These are phyloP conservation scores for Yponomeuta cagnagella DNA, from an alignment of 2,888 invertebrate genomes.

Conservation along the genomic window DNA sequence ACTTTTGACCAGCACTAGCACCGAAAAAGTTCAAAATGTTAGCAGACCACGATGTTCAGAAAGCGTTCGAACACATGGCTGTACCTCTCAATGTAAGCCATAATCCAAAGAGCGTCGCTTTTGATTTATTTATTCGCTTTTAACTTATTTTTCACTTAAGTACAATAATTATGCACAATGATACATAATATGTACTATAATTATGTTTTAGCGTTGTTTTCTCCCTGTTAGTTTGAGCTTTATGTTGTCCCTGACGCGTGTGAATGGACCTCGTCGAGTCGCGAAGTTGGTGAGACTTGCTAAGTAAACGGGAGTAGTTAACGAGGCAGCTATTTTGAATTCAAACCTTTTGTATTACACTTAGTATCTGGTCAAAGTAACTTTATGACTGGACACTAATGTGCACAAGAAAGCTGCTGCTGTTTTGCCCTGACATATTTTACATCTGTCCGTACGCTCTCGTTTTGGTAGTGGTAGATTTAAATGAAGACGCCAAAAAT, in stretches of 20 bases:
- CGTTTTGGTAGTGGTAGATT: no score
- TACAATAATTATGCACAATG: constrained; percentile 6
- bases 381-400: constrained; percentile 21
- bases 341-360: not conserved
- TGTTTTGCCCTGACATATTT: no score
- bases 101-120: constrained; percentile 60
- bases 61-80: constrained; percentile 29
- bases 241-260: constrained; percentile 27
- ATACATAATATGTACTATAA: not conserved
- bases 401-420: not conserved
- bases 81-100: constrained; percentile 56
- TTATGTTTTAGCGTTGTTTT: not conserved
- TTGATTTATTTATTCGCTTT: constrained; percentile 51
- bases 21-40: not conserved
- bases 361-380: constrained; percentile 18
- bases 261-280: constrained; percentile 21
- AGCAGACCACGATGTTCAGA: constrained; percentile 22
- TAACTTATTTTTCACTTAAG: constrained; percentile 19
- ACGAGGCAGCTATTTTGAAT: not conserved
- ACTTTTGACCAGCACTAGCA: not conserved
- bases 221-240: constrained; percentile 16
- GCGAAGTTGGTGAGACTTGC: constrained; percentile 25
- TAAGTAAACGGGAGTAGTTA: not conserved
- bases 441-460: no score
- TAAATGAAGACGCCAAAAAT: not conserved